Percentiles rank a stretch among this genome's conserved stretches.
Evolutionary conservation across 2,113 vertebrate species (phyloP).

Genomic region (Ochotona curzoniae): DNA sequence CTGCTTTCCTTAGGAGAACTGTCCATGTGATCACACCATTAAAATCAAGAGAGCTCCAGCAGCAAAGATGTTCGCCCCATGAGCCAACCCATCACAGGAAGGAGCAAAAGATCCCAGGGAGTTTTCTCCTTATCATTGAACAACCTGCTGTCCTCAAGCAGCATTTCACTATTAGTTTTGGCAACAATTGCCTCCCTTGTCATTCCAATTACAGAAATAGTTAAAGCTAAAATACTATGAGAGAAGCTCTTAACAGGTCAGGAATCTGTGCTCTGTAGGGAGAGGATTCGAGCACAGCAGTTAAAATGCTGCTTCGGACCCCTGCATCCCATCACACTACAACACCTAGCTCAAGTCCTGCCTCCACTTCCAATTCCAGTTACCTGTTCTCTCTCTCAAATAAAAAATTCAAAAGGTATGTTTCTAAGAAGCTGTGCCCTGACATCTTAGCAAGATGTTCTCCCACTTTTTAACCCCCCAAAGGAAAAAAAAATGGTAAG

Average conservation of each 20-base stretch:
- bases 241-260: background rate
- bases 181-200: background rate
- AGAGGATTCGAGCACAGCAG: no score
- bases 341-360: no score
- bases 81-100: background rate
- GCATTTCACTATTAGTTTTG: background rate
- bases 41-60: background rate
- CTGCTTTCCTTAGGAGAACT: background rate
- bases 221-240: constrained; percentile 12
- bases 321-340: no score
- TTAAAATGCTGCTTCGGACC: no score
- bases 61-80: background rate
- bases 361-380: no score
- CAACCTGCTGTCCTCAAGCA: background rate
- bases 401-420: no score
- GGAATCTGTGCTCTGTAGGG: background rate
- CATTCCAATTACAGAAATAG: background rate
- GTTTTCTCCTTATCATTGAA: background rate
- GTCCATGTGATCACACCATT: background rate
- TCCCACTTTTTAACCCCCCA: background rate
- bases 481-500: background rate
- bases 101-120: background rate
- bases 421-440: background rate
- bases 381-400: no score
- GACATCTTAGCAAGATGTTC: constrained; percentile 7